These are phyloP conservation scores for Horisme vitalbata DNA, from an alignment of 2,888 invertebrate species.

Conservation along the genomic window DNA sequence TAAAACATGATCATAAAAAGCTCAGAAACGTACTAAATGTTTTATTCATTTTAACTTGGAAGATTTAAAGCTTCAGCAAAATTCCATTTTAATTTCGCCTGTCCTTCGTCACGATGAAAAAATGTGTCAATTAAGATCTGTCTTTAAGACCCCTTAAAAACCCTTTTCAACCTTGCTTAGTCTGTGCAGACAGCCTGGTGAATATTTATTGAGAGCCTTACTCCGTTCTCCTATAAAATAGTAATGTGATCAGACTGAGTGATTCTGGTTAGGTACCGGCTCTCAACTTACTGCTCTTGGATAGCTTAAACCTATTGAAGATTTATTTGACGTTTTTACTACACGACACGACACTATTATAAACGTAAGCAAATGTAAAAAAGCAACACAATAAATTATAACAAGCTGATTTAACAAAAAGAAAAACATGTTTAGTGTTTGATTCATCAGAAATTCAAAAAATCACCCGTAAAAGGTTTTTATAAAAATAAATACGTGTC, in stretches of 20 bases:
- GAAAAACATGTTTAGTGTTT: too few species aligned
- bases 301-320: constrained; percentile 10
- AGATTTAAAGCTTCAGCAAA: neutral
- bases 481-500: too few species aligned
- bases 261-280: constrained; percentile 10
- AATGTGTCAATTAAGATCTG: constrained; percentile 4
- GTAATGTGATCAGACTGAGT: constrained; percentile 11
- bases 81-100: neutral
- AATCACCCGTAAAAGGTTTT: too few species aligned
- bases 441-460: too few species aligned
- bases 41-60: constrained; percentile 3
- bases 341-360: constrained; percentile 4
- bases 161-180: constrained; percentile 1
- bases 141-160: neutral
- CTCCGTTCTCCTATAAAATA: constrained; percentile 6
- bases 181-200: constrained; percentile 2
- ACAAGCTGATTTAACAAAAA: too few species aligned
- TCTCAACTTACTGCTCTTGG: constrained; percentile 12
- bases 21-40: neutral
- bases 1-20: too few species aligned
- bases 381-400: too few species aligned
- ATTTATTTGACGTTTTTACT: neutral
- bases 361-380: too few species aligned
- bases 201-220: constrained; percentile 5
- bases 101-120: neutral